Base-by-base conservation (phyloP, 2,888 invertebrate species). In the Marasmarcha lunaedactyla region DNA sequence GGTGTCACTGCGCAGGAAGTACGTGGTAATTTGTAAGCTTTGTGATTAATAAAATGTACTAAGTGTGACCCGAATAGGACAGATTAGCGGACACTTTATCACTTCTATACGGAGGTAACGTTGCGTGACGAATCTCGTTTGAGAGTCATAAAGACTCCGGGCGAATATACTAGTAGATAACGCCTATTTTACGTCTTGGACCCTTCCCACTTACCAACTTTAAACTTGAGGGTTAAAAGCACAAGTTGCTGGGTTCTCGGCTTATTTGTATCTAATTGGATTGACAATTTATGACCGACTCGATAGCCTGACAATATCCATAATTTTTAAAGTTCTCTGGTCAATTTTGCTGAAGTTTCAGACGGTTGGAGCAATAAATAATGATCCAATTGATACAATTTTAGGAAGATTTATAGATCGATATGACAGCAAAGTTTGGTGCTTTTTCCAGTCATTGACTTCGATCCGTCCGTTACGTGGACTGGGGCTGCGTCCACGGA, bases 41-140 rank as follows among this genome's bases (percentile, higher is more conserved):
- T 81, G 78, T 81, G 83, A 83, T 83, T 83, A 83, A 83, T 83
- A 83, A 83, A 83, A 67, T 76, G 77, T 72, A 77, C 78, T 81
- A 83, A 83, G 77, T 83, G 83, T 70, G 78, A 70, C 81, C 73
- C 78, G 76, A 81, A 79, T 79, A 72, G 78, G 73, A 79, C 76
- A 79, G 83, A 83, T 83, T 83, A 83, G 81, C 77, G 79, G 70
- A 62, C 83, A 77, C 71, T 83, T 83, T 83, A 83, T 83, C 81
- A 83, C 83, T 71, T 81, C 77, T 73, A 83, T 83, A 69, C 76
- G 66, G 66, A 77, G 73, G 76, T 76, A 79, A 77, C 78, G 73
- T 83, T 65, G 83, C 83, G 83, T 83, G 83, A 83, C 81, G 81
- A 69, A 79, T 81, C 83, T 76, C 81, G 76, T 83, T 83, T 71